Percentiles rank a stretch among this genome's conserved stretches.
Evolutionary conservation across 2,888 invertebrate species (phyloP).

Genomic region (Sericinus montela): DNA sequence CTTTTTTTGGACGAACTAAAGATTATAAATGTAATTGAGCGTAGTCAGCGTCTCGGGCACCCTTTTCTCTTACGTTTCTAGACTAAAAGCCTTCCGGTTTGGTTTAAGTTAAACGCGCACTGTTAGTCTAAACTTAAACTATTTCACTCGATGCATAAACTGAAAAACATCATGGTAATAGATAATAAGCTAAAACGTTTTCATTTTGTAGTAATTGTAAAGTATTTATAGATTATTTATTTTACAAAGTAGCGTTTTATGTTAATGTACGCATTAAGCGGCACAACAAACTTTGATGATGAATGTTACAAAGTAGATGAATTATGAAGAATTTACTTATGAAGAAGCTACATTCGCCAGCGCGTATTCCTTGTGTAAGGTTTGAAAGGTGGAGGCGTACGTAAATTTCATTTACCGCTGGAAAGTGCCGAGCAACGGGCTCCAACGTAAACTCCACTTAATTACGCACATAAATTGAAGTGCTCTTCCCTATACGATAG

Average conservation of each 20-base stretch:
- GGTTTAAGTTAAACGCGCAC: constrained; percentile 33
- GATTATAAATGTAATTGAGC: constrained; percentile 64
- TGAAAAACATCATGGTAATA: too few species aligned
- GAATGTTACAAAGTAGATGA: too few species aligned
- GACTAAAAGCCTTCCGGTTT: constrained; percentile 59
- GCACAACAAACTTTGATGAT: too few species aligned
- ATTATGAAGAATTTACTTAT: too few species aligned
- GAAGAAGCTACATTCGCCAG: constrained; percentile 23
- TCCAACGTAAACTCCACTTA: constrained; percentile 75
- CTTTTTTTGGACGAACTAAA: constrained; percentile 46
- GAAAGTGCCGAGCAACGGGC: constrained; percentile 69
- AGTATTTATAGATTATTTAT: too few species aligned
- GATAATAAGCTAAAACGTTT: too few species aligned
- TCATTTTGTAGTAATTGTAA: too few species aligned
- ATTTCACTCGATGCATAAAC: too few species aligned
- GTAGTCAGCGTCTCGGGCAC: constrained; percentile 59
- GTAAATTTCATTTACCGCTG: constrained; percentile 77
- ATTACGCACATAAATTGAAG: constrained; percentile 78
- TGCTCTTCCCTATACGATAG: constrained; percentile 67
- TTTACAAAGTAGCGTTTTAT: too few species aligned
- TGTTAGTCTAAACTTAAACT: constrained; percentile 2
- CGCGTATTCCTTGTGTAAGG: constrained; percentile 42
- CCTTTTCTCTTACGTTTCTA: constrained; percentile 65
- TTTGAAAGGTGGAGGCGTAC: constrained; percentile 69
- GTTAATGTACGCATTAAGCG: too few species aligned